Percentiles rank a stretch among this genome's conserved stretches.
Conservation (phyloP, 2,888 invertebrate species). For the Apotomis turbidana region DNA sequence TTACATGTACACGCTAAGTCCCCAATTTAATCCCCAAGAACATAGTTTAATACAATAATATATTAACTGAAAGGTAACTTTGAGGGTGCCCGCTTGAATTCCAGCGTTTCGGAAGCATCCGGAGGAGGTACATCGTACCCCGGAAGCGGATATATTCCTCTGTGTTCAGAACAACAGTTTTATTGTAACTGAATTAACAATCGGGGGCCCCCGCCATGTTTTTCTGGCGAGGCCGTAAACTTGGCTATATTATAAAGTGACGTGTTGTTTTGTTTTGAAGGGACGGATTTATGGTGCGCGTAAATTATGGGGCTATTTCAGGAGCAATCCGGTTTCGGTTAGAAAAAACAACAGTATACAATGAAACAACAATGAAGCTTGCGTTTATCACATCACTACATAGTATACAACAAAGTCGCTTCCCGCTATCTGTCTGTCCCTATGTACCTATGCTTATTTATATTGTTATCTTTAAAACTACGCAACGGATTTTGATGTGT, state of each 20-base stretch:
- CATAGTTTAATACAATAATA: conserved; percentile 31
- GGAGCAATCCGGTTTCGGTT: no score
- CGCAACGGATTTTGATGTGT: no score
- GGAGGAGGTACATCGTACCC: not conserved
- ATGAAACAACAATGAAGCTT: no score
- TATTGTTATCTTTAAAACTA: no score
- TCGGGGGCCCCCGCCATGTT: conserved; percentile 34
- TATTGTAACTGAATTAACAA: conserved; percentile 48
- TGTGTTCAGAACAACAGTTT: conserved; percentile 43
- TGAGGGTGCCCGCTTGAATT: conserved; percentile 25
- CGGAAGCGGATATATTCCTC: conserved; percentile 44
- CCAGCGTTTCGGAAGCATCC: conserved; percentile 33
- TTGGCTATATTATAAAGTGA: conserved; percentile 38
- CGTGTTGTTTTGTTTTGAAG: conserved; percentile 32
- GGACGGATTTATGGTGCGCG: conserved; percentile 27
- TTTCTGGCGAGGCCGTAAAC: conserved; percentile 36
- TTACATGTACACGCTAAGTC: no score
- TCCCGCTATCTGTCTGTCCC: no score
- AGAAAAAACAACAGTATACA: no score
- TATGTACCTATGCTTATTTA: no score
- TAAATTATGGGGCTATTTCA: conserved; percentile 26
- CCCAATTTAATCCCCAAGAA: not conserved
- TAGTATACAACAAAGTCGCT: no score
- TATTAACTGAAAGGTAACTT: conserved; percentile 32
- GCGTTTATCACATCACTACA: no score